phyloP scores from a whole-genome alignment of 2,113 vertebrate genomes.

The Casuarius casuarius region DNA sequence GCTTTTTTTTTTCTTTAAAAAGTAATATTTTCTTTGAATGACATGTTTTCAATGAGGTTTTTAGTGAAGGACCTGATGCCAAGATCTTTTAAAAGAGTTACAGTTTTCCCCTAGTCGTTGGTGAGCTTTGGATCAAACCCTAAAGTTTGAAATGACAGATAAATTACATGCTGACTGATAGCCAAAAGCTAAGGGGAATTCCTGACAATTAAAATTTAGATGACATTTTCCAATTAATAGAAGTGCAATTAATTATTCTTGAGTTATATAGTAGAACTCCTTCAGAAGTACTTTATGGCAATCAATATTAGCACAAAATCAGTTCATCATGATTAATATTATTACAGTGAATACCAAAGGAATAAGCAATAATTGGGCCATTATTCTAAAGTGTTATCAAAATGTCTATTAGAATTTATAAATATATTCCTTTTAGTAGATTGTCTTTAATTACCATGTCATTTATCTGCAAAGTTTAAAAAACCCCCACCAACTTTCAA shows the following conservation, averaged over 20 bases:
- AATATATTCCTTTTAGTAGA: background rate
- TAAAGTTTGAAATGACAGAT: background rate
- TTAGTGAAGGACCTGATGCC: background rate
- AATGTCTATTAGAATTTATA: background rate
- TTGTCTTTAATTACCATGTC: background rate
- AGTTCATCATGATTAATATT: background rate
- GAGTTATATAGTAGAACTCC: slow-evolving; percentile 1
- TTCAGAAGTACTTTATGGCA: slow-evolving; percentile 11
- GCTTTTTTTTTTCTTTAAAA: background rate
- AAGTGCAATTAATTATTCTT: slow-evolving; percentile 6
- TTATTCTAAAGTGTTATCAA: background rate
- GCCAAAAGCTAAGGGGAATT: background rate
- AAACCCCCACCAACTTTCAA: too few relatives aligned
- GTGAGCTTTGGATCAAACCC: background rate
- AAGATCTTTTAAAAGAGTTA: background rate
- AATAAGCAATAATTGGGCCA: background rate
- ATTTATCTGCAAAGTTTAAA: background rate
- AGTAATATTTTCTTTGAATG: background rate
- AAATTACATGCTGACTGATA: background rate
- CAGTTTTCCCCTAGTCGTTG: background rate
- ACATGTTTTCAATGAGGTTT: background rate
- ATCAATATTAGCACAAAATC: background rate
- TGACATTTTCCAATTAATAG: slow-evolving; percentile 21
- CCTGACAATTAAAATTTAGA: background rate
- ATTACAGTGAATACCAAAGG: slow-evolving; percentile 6